Base-by-base conservation (phyloP, 2,797 vertebrate genomes). In the Muscicapa comitata region DNA sequence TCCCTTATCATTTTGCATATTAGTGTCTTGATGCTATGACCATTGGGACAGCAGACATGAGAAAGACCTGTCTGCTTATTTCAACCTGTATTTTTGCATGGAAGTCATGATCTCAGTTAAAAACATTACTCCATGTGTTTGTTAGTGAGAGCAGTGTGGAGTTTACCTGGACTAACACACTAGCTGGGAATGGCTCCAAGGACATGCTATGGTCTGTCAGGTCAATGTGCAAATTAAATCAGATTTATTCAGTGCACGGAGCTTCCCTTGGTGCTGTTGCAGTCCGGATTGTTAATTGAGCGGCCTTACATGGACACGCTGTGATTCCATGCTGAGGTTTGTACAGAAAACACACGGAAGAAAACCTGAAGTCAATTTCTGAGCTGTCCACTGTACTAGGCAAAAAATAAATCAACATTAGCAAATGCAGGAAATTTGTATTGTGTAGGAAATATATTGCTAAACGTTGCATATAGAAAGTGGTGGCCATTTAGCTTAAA, bases 161-260 rank as follows among this genome's bases (percentile, higher is more conserved):
- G 16, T 29, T 61, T 53, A 95, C 89, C 78, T 94, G 86, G 63
- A 66, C 62, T 53, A 79, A 66, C 33, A 61, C 25, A 21, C 31
- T 33, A 33, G 71, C 75, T 93, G 70, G 73, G 90, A 95, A 86
- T 14, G 65, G 85, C 84, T 94, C 84, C 94, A 79, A 94, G 83
- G 77, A 87, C 83, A 82, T 65, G 92, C 86, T 78, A 68, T 80
- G 74, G 67, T 91, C 89, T 93, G 94, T 94, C 94, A 94, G 85
- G 85, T 87, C 95, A 93, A 92, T 89, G 93, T 92, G 88, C 79
- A 97, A 95, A 96, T 95, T 57, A 92, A 70, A 86, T 51, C 81
- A 93, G 67, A 93, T 93, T 90, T 91, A 78, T 93, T 84, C 77
- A 79, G 92, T 15, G 65, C 90, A 79, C 0, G 3, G 74, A 81